Evolutionary conservation across 2,113 vertebrate species (phyloP), one percentile per base, ranked within the genome.

Genomic region (Cryptotis parvus): DNA sequence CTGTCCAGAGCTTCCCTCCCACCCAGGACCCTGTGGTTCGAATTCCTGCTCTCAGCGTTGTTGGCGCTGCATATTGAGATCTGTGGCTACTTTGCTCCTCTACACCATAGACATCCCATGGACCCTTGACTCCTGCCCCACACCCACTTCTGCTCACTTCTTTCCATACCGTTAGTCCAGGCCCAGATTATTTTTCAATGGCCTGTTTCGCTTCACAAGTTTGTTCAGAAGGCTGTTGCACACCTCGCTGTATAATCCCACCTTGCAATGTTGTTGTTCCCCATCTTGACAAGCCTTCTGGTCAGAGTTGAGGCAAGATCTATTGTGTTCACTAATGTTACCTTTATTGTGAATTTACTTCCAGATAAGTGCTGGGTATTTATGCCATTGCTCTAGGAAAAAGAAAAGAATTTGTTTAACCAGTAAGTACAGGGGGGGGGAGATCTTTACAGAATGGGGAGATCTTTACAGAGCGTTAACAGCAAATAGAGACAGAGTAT

Each of bases 311-410:
- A 49, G 45, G 45, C 45, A 49, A 49, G 45, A 49, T 49, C 45
- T 49, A 49, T 14, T 49, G 45, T 49, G 37, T 66, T 87, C 43
- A n/a, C n/a, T 87, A 10, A 49, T 55, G 45, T 76, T 61, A 7
- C 9, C 69, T 61, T 81, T 74, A 69, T 63, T 26, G 1, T 74
- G 45, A 89, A 63, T 7, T 63, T 81, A 73, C 18, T 72, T 91
- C 37, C 52, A 78, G 31, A 33, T 31, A 91, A 66, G 49, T 11
- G 15, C 52, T 73, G 33, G 29, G 14, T 82, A 35, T 84, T 20
- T 3, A 4, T 70, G 61, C 27, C 16, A 74, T 85, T 45, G 69
- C 58, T 80, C 78, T 70, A 45, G 72, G 93, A 90, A 75, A 70
- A 65, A 63, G 29, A 52, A 29, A 77, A 41, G 14, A 49, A 49